Base-by-base conservation (phyloP, 2,797 vertebrate genomes). In the Hafferia zeledoni region DNA sequence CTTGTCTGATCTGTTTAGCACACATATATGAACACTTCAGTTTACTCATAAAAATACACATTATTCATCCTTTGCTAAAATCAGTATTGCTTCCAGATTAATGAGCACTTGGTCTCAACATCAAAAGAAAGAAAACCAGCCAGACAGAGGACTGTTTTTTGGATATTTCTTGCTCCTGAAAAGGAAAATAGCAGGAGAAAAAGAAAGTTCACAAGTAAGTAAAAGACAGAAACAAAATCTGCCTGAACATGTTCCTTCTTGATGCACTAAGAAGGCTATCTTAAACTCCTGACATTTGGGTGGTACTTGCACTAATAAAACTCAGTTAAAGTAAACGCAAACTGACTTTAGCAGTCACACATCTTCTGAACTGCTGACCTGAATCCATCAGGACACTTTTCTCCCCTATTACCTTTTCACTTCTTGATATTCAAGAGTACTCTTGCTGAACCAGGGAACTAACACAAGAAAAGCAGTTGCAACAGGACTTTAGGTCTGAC, bases 301-400 rank as follows among this genome's bases (percentile, higher is more conserved):
- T 37, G 47, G 90, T 78, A 68, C 27, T 64, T 9, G n/a, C 4
- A 37, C 69, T 4, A 37, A 92, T 72, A 87, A 90, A 83, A 75
- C 35, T 61, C 72, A 16, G 69, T 43, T 87, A 75, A 80, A 85
- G 31, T 71, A 93, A 93, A 93, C 39, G 64, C 56, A 91, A 86
- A 87, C 61, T 63, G 89, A 89, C 72, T 92, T 92, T 57, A 92
- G 63, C 57, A 82, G 74, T 55, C 78, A 84, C 59, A 33, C 39
- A 37, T 82, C 55, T 68, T 93, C 88, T 88, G 76, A 94, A 92
- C 79, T 56, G 44, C n/a, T 89, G 82, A 92, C 79, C 50, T 63
- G 79, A 86, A 92, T 59, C 56, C 61, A 83, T 44, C 79, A 56
- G 46, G 76, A 59, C 8, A 22, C 67, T 86, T 69, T 87, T 72